Percentiles rank a stretch among this genome's conserved stretches.
These are phyloP conservation scores for Steatocranus sp. DNA, from an alignment of 2,797 vertebrate genomes.

Conservation along the genomic window DNA sequence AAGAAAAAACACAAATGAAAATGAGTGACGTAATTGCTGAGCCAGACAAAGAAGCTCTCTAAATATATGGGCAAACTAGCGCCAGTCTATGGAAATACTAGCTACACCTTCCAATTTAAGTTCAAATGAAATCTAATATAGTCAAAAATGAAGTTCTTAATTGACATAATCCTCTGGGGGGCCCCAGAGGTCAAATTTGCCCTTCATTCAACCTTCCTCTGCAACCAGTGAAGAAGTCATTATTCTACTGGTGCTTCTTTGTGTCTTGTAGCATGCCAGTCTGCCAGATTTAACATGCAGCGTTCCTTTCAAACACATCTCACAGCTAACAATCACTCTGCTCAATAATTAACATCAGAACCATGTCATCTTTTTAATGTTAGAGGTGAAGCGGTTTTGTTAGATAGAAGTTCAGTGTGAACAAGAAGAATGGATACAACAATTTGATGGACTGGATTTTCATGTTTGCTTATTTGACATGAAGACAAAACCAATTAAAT, in stretches of 20 bases:
- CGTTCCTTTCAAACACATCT: not conserved
- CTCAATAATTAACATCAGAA: not conserved
- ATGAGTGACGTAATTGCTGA: not conserved
- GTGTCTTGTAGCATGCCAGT: not conserved
- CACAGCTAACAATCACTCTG: not conserved
- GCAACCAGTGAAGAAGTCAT: not conserved
- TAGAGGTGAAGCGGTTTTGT: not conserved
- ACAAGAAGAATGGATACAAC: not conserved
- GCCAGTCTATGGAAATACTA: not conserved
- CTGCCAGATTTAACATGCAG: not conserved
- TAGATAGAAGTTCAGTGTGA: not conserved
- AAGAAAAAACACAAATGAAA: not conserved
- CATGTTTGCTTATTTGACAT: not conserved
- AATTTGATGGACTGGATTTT: not conserved
- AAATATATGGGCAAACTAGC: not conserved
- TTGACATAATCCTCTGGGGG: not conserved
- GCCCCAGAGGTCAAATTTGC: not conserved
- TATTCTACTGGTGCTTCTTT: not conserved
- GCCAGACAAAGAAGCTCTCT: slow-evolving; percentile 3
- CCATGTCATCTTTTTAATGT: not conserved
- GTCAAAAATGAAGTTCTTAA: not conserved
- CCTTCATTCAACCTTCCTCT: not conserved
- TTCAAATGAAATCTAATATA: not conserved
- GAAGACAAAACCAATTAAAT: slow-evolving; percentile 30
- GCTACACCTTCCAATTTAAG: not conserved